Evolutionary conservation across 2,113 vertebrate genomes (phyloP), one percentile per base, ranked within the genome.

Genomic region (Strix uralensis): DNA sequence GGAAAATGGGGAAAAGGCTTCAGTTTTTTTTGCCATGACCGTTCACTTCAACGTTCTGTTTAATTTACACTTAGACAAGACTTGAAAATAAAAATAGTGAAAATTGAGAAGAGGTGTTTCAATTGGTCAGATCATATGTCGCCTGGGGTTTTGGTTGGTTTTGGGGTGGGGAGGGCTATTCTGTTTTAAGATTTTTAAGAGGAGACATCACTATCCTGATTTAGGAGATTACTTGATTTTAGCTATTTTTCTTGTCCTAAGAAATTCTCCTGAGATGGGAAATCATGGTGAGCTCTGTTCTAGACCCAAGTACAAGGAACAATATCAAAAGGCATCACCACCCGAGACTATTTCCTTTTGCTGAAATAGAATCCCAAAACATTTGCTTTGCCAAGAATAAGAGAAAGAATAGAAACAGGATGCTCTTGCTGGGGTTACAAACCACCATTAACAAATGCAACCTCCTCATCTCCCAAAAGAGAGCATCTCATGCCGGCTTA

Each of bases 361-460:
- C 81, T 95, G 92, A 95, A 90, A 96, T 9, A 88, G 84, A 79
- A 96, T 90, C 81, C 81, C 79, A 74, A 95, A 95, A 93, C 78
- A 86, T 87, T 77, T 80, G 70, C 54, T 85, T 62, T 96, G 93
- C 94, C 96, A 95, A 96, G 78, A 96, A 94, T 66, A 89, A 90
- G 91, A 96, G 91, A 84, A 62, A 81, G 49, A 92, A 61, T 30
- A 94, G 95, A 91, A 93, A 90, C 80, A 94, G 88, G 80, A 95
- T 81, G 84, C 46, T 86, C 84, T 90, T 92, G 51, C 71, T 83
- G 81, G 38, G 51, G 58, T 83, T 90, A 59, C 23, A 63, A 84
- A 51, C 16, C 54, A 51, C 52, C 77, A 30, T 83, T 78, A 92
- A 55, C 61, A 84, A 84, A 92, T n/a, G 27, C 63, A 90, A 44